Percentiles rank a stretch among this genome's conserved stretches.
Conservation (phyloP, 1,140 invertebrate genomes). For the Drosophila dunni region DNA sequence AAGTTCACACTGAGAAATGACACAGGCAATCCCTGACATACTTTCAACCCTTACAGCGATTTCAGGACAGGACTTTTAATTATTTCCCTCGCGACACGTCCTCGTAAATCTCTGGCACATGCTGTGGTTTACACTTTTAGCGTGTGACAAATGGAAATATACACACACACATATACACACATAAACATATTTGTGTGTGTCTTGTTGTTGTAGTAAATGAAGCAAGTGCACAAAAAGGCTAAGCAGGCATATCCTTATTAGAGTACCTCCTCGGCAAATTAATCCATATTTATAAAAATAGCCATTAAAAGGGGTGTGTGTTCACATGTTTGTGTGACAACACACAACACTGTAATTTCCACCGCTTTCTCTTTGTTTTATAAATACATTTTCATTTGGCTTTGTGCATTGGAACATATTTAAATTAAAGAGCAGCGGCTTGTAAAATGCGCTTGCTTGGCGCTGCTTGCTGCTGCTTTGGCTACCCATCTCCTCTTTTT, state of each 20-base stretch:
- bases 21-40: slow-evolving; percentile 6
- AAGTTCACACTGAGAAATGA: slow-evolving; percentile 23
- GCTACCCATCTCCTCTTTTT: slow-evolving; percentile 36
- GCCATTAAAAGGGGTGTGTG: slow-evolving; percentile 73
- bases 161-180: too few relatives aligned
- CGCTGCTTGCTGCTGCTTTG: slow-evolving; percentile 21
- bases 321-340: slow-evolving; percentile 14
- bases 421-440: slow-evolving; percentile 78
- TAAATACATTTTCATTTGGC: slow-evolving; percentile 81
- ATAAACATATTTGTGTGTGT: not conserved
- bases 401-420: slow-evolving; percentile 82
- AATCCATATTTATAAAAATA: slow-evolving; percentile 78
- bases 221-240: slow-evolving; percentile 71
- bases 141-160: slow-evolving; percentile 51
- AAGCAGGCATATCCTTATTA: slow-evolving; percentile 54
- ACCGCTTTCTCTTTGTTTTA: slow-evolving; percentile 33
- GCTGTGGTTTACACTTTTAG: slow-evolving; percentile 58
- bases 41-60: slow-evolving; percentile 18
- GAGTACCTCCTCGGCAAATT: slow-evolving; percentile 55
- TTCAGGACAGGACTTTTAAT: slow-evolving; percentile 39
- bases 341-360: not conserved
- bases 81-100: slow-evolving; percentile 21
- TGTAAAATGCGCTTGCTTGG: slow-evolving; percentile 66
- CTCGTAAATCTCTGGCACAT: slow-evolving; percentile 21
- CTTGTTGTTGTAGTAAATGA: slow-evolving; percentile 66